Evolutionary conservation across 2,113 vertebrate genomes (phyloP), one percentile per base, ranked within the genome.

Genomic region (Xiphias gladius): DNA sequence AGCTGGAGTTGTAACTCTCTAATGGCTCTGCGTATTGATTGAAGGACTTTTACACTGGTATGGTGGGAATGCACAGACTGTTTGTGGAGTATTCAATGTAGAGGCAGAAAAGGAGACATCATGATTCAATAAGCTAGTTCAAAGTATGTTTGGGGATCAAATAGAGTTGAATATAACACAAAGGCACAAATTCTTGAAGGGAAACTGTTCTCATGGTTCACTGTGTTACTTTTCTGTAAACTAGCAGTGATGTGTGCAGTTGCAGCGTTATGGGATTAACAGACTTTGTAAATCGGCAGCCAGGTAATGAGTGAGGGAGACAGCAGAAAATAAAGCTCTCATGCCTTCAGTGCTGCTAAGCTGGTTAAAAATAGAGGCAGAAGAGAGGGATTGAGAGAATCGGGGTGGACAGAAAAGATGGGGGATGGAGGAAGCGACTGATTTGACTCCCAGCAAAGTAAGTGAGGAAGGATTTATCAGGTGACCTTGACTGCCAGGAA

Each of bases 321-420:
- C 87, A 78, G 80, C 86, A 84, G 72, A 88, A 84, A 92, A 92
- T 91, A 90, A 93, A 93, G 80, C 85, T 89, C 78, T 85, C 86
- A 74, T 86, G 73, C 81, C 82, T 87, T 76, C 80, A 63, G 2
- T 46, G 41, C 80, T 66, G 84, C 86, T 93, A 92, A 94, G 89
- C 92, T 74, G 86, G 90, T 88, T 94, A 93, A 93, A 94, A 94
- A 94, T 94, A 94, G 93, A 84, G 75, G 39, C 76, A 66, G 87
- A 81, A 72, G 84, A 79, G 80, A 86, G 78, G 91, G 91, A 89
- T 91, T 90, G 91, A 78, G 80, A 68, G 87, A 92, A 92, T 78
- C 35, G 8, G 65, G 80, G 54, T 86, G 86, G 86, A 90, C 77
- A 68, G 80, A 75, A 76, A 86, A 89, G 79, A 80, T 63, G 74